Base-by-base conservation (phyloP, 2,113 vertebrate species). In the Sinocyclocheilus maitianheensis region DNA sequence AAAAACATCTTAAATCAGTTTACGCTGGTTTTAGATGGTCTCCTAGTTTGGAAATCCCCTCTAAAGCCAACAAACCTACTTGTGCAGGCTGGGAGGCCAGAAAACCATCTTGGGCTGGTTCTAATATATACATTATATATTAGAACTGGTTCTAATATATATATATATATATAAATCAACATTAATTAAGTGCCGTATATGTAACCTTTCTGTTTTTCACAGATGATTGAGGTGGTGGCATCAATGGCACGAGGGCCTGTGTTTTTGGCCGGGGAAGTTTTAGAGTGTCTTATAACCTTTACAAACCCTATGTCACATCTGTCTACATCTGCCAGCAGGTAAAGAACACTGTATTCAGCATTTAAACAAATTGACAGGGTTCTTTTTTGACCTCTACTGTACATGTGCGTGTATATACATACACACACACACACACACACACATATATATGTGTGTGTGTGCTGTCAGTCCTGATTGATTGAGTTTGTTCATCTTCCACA, bases 201-300 rank as follows among this genome's bases (percentile, higher is more conserved):
- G 11, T 14, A 63, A 16, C n/a, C 18, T 22, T 2, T 55, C 16
- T n/a, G 14, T 51, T 22, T 13, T 20, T 48, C 30, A 18, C 48
- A 93, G 90, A 99, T 99, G 98, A 99, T 99, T 46, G 97, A 99
- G 89, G 96, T 97, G 85, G 93, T 98, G 89, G 97, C 97, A 48
- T 97, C 96, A 89, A 94, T 99, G 94, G 95, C 96, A 65, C 95
- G 97, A 0, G 98, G 98, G 76, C 96, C 98, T 0, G 98, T 97
- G 71, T 98, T 99, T 90, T 94, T 99, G 91, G 97, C 98, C 0
- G 98, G 98, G 37, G 98, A 99, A 92, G 92, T 95, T 8, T 94
- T 99, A 93, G 98, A 99, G 93, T 98, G 97, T 74, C 93, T 96
- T 48, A 96, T 99, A 87, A 97, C 97, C 0, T 98, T 99, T 93